These are phyloP conservation scores for Thaumatotibia leucotreta DNA, from an alignment of 1,140 invertebrate genomes.

Conservation along the genomic window DNA sequence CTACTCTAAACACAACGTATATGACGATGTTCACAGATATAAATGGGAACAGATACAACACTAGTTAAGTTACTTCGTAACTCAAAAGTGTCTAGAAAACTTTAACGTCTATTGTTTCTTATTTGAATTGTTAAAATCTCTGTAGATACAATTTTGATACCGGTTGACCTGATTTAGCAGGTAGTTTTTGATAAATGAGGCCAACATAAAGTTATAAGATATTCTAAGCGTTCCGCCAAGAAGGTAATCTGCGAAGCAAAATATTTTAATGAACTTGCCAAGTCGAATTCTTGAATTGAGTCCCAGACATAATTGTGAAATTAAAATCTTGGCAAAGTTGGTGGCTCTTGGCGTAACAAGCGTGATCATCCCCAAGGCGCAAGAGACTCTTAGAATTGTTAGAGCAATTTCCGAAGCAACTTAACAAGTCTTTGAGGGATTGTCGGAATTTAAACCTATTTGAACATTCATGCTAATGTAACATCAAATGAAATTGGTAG, in stretches of 20 bases:
- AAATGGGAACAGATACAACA: too few species aligned
- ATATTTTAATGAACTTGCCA: conserved; percentile 53
- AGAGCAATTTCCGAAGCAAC: neutral
- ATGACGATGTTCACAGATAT: too few species aligned
- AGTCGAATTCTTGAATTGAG: conserved; percentile 28
- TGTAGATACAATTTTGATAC: too few species aligned
- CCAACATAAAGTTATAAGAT: conserved; percentile 24
- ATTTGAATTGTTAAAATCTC: too few species aligned
- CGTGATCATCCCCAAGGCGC: conserved; percentile 7
- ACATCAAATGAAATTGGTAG: too few species aligned
- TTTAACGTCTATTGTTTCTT: too few species aligned
- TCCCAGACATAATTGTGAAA: conserved; percentile 37
- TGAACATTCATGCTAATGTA: too few species aligned
- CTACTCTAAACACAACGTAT: too few species aligned
- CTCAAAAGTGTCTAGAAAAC: too few species aligned
- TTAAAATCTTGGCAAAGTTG: conserved; percentile 33
- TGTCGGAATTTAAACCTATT: neutral
- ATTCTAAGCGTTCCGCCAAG: conserved; percentile 23
- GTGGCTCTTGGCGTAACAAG: conserved; percentile 25
- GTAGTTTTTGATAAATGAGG: neutral
- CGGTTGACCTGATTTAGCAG: conserved; percentile 18
- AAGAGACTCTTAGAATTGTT: conserved; percentile 6
- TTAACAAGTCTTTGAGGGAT: neutral
- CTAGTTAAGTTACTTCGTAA: too few species aligned
- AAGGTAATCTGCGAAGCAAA: conserved; percentile 38